These are phyloP conservation scores for Graphium colonna DNA, from an alignment of 2,888 invertebrate genomes.

Conservation along the genomic window DNA sequence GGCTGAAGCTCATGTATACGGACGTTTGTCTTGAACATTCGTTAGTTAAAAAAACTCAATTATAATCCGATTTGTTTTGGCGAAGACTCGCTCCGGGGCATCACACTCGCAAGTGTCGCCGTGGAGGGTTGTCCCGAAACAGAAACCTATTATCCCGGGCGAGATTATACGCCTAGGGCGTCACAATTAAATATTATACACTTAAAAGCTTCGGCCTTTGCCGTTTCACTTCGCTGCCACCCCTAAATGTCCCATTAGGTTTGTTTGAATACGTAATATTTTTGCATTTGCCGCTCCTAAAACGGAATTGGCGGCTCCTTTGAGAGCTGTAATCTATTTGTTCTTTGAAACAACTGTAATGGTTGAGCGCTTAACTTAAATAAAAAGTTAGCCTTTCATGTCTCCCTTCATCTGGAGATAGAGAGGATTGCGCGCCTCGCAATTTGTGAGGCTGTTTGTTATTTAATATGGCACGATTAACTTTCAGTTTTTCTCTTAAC, in stretches of 20 bases:
- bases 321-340: conserved; percentile 79
- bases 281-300: conserved; percentile 78
- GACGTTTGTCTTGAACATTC: conserved; percentile 45
- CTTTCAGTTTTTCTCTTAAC: neutral
- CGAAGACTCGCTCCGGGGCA: conserved; percentile 68
- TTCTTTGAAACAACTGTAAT: conserved; percentile 77
- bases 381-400: conserved; percentile 63
- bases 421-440: conserved; percentile 12
- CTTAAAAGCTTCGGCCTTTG: conserved; percentile 81
- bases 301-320: conserved; percentile 78
- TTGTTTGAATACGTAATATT: conserved; percentile 81
- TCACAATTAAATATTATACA: conserved; percentile 81
- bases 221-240: conserved; percentile 79
- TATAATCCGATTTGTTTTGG: conserved; percentile 77
- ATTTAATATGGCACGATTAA: neutral
- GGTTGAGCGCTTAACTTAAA: conserved; percentile 68
- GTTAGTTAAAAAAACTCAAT: conserved; percentile 69
- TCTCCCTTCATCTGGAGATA: conserved; percentile 34
- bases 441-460: conserved; percentile 7
- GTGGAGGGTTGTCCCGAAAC: conserved; percentile 76
- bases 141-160: conserved; percentile 81
- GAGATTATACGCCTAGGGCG: conserved; percentile 81
- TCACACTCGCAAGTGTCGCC: conserved; percentile 74
- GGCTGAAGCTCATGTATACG: conserved; percentile 22
- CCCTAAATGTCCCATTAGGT: conserved; percentile 81